phyloP scores from a whole-genome alignment of 2,797 vertebrate genomes.

The Pseudochirops cupreus region DNA sequence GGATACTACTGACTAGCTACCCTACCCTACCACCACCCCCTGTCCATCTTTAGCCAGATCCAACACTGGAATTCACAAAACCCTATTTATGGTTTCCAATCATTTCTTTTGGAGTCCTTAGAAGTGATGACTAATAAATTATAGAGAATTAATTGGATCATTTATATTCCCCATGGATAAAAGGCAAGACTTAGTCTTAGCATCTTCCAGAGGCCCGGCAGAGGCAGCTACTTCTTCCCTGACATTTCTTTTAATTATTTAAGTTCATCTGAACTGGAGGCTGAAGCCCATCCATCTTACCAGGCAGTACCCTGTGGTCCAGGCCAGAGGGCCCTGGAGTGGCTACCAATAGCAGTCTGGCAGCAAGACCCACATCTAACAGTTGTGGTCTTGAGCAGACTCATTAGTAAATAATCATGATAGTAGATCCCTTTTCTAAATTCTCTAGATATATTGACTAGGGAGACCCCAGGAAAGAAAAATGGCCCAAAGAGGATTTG shows the following conservation, averaged over 20 bases:
- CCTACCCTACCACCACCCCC: background rate
- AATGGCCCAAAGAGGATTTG: conserved; percentile 18
- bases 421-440: conserved; percentile 57
- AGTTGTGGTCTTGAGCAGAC: conserved; percentile 56
- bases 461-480: conserved; percentile 35
- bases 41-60: background rate
- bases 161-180: conserved; percentile 77
- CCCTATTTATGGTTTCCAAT: conserved; percentile 45
- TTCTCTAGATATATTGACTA: conserved; percentile 65
- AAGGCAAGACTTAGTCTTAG: conserved; percentile 73
- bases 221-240: background rate
- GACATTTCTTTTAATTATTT: conserved; percentile 69
- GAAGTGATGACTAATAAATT: conserved; percentile 73
- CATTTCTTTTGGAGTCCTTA: conserved; percentile 51
- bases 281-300: background rate
- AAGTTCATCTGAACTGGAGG: conserved; percentile 12
- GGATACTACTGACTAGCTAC: background rate
- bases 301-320: background rate
- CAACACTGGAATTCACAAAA: conserved; percentile 7
- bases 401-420: conserved; percentile 61
- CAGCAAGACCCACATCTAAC: conserved; percentile 15
- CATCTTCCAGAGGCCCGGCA: conserved; percentile 71
- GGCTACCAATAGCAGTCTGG: background rate
- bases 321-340: conserved; percentile 5
- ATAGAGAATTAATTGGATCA: conserved; percentile 76